Conservation (phyloP, 2,888 invertebrate species). For the Folsomia candida region DNA sequence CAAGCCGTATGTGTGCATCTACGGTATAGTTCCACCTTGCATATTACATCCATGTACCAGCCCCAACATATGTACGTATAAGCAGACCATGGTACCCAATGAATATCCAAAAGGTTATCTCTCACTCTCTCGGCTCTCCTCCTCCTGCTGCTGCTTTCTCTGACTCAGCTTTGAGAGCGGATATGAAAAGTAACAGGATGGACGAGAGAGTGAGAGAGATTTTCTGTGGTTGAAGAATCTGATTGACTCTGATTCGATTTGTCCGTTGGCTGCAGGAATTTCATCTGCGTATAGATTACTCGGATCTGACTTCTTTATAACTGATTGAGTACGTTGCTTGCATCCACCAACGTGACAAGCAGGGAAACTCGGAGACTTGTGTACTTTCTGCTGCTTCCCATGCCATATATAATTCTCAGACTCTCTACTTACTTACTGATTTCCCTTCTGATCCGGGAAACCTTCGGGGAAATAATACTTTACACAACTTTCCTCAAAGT, state of each 20-base stretch:
- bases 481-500: slow-evolving; percentile 14
- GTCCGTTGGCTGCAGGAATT: slow-evolving; percentile 29
- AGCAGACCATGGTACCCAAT: background rate
- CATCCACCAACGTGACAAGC: background rate
- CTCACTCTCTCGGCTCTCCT: background rate
- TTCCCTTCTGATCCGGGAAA: slow-evolving; percentile 45
- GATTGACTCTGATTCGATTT: slow-evolving; percentile 50
- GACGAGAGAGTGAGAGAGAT: slow-evolving; percentile 16
- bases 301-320: background rate
- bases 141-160: background rate
- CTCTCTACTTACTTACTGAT: slow-evolving; percentile 32
- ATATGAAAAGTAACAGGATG: slow-evolving; percentile 18
- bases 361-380: background rate
- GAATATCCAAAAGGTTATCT: background rate
- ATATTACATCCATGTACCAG: too few species aligned
- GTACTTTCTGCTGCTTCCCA: background rate
- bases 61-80: too few species aligned
- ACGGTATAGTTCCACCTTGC: too few species aligned
- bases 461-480: slow-evolving; percentile 35
- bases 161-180: background rate
- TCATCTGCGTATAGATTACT: background rate
- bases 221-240: slow-evolving; percentile 38
- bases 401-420: background rate
- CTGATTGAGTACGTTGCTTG: background rate
- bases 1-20: too few species aligned